phyloP scores from a whole-genome alignment of 2,888 invertebrate genomes.

The Hypomecis punctinalis region DNA sequence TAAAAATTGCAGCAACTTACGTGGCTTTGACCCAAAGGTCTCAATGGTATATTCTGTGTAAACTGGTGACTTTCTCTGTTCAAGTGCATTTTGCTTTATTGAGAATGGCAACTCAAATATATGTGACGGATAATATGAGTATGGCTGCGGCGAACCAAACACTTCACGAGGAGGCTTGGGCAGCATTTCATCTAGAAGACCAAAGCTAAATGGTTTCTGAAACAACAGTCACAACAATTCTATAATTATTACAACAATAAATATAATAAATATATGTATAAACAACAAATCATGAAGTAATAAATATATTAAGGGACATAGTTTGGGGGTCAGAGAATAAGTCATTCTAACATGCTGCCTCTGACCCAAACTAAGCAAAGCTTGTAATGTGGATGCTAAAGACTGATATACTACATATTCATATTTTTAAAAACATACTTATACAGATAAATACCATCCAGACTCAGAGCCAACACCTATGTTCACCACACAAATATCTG shows the following conservation, averaged over 20 bases:
- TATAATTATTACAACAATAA: background rate
- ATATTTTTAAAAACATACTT: too few species aligned
- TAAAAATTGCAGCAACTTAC: slow-evolving; percentile 55
- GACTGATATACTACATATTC: too few species aligned
- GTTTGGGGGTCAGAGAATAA: too few species aligned
- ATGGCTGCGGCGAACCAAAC: slow-evolving; percentile 77
- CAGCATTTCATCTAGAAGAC: slow-evolving; percentile 74
- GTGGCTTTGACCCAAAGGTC: slow-evolving; percentile 70
- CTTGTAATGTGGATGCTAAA: too few species aligned
- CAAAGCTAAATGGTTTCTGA: slow-evolving; percentile 80
- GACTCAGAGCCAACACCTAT: too few species aligned
- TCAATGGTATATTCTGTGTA: slow-evolving; percentile 73
- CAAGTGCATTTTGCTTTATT: slow-evolving; percentile 53
- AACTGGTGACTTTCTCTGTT: slow-evolving; percentile 56
- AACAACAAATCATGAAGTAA: too few species aligned
- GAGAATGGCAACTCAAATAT: slow-evolving; percentile 78
- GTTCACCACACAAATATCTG: too few species aligned
- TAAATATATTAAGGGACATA: too few species aligned
- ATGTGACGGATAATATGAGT: slow-evolving; percentile 75
- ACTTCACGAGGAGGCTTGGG: slow-evolving; percentile 67
- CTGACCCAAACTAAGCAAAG: too few species aligned
- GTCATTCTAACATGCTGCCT: too few species aligned
- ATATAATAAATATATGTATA: too few species aligned
- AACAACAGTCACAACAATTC: slow-evolving; percentile 41
- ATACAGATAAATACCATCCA: too few species aligned